Percentiles rank a stretch among this genome's conserved stretches.
Evolutionary conservation across 2,888 invertebrate genomes (phyloP).

Genomic region (Lottia gigantea): DNA sequence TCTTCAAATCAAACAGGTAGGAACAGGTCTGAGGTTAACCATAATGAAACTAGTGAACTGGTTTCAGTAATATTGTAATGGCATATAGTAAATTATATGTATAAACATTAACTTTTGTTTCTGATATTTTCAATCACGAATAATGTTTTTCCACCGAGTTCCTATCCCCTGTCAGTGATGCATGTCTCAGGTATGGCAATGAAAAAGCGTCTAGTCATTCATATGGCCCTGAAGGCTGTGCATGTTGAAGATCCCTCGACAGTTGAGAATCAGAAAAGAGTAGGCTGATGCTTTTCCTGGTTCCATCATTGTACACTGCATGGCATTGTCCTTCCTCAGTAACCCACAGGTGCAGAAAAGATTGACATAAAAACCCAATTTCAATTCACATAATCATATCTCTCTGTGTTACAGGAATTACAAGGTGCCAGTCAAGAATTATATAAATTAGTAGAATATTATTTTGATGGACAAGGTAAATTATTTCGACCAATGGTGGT

Average conservation of each 20-base stretch:
- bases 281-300: too few species aligned
- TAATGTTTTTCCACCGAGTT: neutral
- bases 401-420: constrained; percentile 52
- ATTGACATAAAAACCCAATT: too few species aligned
- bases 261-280: neutral
- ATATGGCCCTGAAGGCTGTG: neutral
- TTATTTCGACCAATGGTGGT: constrained; percentile 95
- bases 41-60: neutral
- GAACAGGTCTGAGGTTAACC: neutral
- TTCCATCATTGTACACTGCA: too few species aligned
- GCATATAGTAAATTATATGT: too few species aligned
- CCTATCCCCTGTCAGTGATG: neutral
- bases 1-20: constrained; percentile 85
- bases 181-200: neutral
- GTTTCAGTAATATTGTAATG: too few species aligned
- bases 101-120: too few species aligned
- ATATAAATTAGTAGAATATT: constrained; percentile 92
- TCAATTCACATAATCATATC: too few species aligned
- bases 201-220: neutral
- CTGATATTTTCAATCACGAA: too few species aligned
- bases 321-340: too few species aligned
- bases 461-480: constrained; percentile 98
- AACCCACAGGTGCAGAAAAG: too few species aligned
- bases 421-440: constrained; percentile 74
- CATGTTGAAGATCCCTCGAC: too few species aligned